Evolutionary conservation across 2,113 vertebrate species (phyloP).

Genomic region (Paralichthys olivaceus): DNA sequence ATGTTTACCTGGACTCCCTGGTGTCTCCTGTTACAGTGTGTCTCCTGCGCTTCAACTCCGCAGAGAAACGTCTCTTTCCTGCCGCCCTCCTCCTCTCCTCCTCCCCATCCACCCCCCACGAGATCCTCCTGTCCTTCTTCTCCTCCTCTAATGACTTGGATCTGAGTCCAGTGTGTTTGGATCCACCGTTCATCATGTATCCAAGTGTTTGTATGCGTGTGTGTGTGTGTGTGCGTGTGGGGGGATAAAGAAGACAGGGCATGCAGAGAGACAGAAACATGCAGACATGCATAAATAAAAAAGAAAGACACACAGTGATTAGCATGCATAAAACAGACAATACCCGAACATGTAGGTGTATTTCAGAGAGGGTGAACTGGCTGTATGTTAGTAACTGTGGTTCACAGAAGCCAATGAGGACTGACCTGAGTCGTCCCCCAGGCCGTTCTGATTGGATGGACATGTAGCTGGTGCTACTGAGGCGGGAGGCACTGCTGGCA

Average conservation of each 20-base stretch:
- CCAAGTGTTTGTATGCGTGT: neutral
- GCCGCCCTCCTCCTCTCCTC: constrained; percentile 68
- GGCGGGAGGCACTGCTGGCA: constrained; percentile 98
- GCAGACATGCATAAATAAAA: constrained; percentile 64
- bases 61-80: constrained; percentile 73
- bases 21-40: constrained; percentile 81
- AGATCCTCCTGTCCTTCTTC: constrained; percentile 82
- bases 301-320: constrained; percentile 51
- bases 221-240: constrained; percentile 20
- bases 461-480: constrained; percentile 99
- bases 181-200: constrained; percentile 4
- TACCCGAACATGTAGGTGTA: neutral
- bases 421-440: constrained; percentile 93
- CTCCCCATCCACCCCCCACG: constrained; percentile 76
- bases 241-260: constrained; percentile 7
- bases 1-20: constrained; percentile 77
- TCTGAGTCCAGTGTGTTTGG: constrained; percentile 55
- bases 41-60: constrained; percentile 81
- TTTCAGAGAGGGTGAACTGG: neutral
- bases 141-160: constrained; percentile 85
- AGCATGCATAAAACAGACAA: constrained; percentile 46
- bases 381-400: no score
- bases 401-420: neutral
- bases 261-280: constrained; percentile 48
- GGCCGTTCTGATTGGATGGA: constrained; percentile 97